Evolutionary conservation across 2,113 vertebrate species (phyloP).

Genomic region (Pteropus alecto): DNA sequence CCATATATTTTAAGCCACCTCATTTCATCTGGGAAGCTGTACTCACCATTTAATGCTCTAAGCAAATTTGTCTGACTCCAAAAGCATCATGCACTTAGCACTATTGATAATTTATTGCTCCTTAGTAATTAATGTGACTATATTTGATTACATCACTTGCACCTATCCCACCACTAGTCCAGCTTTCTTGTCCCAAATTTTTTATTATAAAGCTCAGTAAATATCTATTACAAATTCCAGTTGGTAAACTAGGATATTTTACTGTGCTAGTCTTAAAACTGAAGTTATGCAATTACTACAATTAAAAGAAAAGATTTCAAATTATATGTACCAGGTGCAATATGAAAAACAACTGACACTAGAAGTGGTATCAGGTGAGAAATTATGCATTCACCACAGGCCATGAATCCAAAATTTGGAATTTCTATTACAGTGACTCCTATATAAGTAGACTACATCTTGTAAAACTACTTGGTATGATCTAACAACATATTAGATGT

Average conservation of each 20-base stretch:
- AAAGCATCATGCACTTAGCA: background rate
- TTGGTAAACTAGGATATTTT: conserved; percentile 12
- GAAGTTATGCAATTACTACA: conserved; percentile 34
- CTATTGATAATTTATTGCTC: background rate
- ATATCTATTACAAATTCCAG: conserved; percentile 9
- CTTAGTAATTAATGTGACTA: conserved; percentile 22
- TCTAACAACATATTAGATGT: background rate
- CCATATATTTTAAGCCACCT: conserved; percentile 39
- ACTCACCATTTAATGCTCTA: background rate
- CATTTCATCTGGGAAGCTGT: conserved; percentile 49
- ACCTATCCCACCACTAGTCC: background rate
- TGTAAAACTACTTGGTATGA: conserved; percentile 52
- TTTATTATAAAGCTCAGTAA: conserved; percentile 12
- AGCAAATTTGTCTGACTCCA: conserved; percentile 52
- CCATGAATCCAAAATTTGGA: background rate
- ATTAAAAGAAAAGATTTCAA: conserved; percentile 38
- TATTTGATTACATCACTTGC: conserved; percentile 41
- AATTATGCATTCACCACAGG: background rate
- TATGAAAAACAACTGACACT: background rate
- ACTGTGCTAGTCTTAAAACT: conserved; percentile 7
- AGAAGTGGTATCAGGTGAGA: background rate
- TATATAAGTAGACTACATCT: conserved; percentile 43
- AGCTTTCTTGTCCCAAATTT: conserved; percentile 41
- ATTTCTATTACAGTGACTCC: conserved; percentile 35
- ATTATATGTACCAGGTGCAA: conserved; percentile 15